These are phyloP conservation scores for Andrena chrysosceles DNA, from an alignment of 2,888 invertebrate genomes.

Conservation along the genomic window DNA sequence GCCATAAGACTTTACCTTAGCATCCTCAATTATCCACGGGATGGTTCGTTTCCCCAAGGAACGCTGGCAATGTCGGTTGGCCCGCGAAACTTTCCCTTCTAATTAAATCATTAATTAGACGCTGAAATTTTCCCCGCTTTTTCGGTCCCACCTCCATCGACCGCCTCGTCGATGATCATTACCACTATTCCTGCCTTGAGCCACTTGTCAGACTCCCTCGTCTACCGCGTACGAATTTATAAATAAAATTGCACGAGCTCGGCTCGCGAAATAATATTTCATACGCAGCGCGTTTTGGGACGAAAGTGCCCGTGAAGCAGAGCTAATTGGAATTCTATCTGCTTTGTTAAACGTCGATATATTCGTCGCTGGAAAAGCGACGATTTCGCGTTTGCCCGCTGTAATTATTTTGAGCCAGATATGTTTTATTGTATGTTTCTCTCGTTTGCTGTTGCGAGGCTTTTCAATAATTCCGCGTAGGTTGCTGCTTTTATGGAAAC, in stretches of 20 bases:
- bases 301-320: neutral
- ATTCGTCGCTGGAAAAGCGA: conserved; percentile 29
- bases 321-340: conserved; percentile 34
- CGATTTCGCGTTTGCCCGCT: conserved; percentile 3
- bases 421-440: conserved; percentile 8
- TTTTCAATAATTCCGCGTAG: conserved; percentile 24
- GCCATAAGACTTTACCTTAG: conserved; percentile 77
- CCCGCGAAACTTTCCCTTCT: conserved; percentile 79
- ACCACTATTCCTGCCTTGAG: neutral
- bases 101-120: conserved; percentile 82
- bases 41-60: conserved; percentile 71
- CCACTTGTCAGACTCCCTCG: neutral
- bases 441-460: neutral
- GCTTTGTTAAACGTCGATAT: conserved; percentile 37
- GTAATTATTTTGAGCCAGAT: conserved; percentile 29
- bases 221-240: neutral
- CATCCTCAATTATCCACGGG: conserved; percentile 81
- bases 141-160: conserved; percentile 18
- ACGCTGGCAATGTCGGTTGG: conserved; percentile 59
- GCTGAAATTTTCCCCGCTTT: conserved; percentile 69
- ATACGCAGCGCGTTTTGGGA: neutral
- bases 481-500: conserved; percentile 2
- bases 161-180: conserved; percentile 25
- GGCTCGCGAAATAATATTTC: conserved; percentile 1
- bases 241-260: neutral